These are phyloP conservation scores for Entomobrya multifasciata DNA, from an alignment of 2,888 invertebrate species.

Conservation along the genomic window DNA sequence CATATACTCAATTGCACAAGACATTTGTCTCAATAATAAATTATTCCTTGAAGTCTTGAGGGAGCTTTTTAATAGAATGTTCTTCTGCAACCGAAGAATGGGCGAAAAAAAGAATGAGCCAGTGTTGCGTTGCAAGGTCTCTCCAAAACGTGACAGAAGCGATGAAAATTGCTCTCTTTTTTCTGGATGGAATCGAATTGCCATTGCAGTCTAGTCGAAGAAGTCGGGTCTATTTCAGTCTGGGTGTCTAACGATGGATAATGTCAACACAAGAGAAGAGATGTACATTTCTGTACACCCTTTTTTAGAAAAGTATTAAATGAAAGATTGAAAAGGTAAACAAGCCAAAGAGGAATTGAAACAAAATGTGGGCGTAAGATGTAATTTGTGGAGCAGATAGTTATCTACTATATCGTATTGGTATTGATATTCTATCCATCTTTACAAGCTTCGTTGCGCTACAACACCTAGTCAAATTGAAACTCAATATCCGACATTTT, in stretches of 20 bases:
- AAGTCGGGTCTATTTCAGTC: no score
- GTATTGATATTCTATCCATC: constrained; percentile 5
- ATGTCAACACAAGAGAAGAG: constrained; percentile 44
- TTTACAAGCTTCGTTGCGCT: no score
- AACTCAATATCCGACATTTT: constrained; percentile 44
- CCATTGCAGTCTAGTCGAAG: background rate
- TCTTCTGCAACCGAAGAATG: constrained; percentile 8
- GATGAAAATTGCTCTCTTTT: background rate
- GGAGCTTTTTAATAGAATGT: constrained; percentile 53
- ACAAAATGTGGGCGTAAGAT: constrained; percentile 49
- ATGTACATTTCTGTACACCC: constrained; percentile 40
- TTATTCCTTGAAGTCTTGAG: constrained; percentile 59
- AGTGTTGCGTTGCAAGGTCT: constrained; percentile 18
- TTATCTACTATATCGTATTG: no score
- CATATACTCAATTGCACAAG: background rate
- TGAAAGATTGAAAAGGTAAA: constrained; percentile 67
- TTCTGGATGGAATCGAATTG: background rate
- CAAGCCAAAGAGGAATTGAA: constrained; percentile 51
- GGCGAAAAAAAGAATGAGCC: constrained; percentile 27
- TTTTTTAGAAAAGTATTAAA: constrained; percentile 49
- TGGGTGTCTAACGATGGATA: constrained; percentile 48
- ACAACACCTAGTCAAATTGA: constrained; percentile 1
- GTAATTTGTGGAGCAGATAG: background rate
- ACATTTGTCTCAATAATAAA: constrained; percentile 49
- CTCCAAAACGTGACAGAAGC: constrained; percentile 8